Evolutionary conservation across 2,797 vertebrate species (phyloP), one percentile per base, ranked within the genome.

Genomic region (Myoxocephalus aenaeus): DNA sequence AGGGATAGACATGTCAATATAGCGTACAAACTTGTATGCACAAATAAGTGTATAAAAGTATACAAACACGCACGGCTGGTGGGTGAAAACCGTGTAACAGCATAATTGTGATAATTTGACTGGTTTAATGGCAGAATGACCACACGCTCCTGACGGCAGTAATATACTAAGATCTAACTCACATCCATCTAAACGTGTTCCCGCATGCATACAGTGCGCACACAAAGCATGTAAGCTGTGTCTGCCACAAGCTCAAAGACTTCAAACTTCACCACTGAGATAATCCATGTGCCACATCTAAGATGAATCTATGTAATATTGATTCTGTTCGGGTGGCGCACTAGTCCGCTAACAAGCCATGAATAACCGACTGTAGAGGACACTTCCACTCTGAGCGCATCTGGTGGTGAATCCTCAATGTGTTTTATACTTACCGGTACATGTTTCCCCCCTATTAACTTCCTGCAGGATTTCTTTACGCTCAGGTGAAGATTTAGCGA

Each of bases 281-380:
- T 87, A 89, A 92, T 80, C 85, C 80, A 59, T 4, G 66, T 75
- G 84, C 59, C 89, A 88, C 72, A 80, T 87, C 84, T 77, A 78
- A 89, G 57, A 86, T 80, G 46, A 87, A 87, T 89, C 86, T 77
- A 64, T 86, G 72, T 82, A 56, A 77, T 85, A 89, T 88, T 81
- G 87, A 90, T 92, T 83, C 25, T 82, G 70, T 79, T 58, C 61
- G 10, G 62, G 32, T 4, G 53, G 71, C 5, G 61, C 77, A 67
- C 79, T 74, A 38, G 72, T 81, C 78, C 22, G 29, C 78, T 81
- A 90, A 83, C 78, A 90, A 71, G 29, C 82, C 75, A 67, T 58
- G 87, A 84, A 89, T 86, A 88, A 90, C 73, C 22, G 56, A 83
- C 66, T 67, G 1, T 81, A 78, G 87, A 87, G 65, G 75, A 84